Conservation (phyloP, 2,797 vertebrate genomes). For the Pampus argenteus region DNA sequence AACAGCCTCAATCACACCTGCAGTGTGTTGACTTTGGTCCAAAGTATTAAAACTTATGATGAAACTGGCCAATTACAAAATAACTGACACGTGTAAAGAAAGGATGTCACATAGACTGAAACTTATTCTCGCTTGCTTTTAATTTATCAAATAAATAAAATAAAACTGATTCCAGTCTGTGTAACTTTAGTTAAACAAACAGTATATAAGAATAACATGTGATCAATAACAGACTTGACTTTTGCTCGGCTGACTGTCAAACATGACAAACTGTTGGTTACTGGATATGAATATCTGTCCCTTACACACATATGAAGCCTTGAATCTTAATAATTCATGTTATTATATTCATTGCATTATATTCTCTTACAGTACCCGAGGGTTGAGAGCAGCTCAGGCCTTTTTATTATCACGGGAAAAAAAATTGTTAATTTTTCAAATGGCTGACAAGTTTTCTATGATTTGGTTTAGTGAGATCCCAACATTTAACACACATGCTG, state of each 20-base stretch:
- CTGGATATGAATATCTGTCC: slow-evolving; percentile 32
- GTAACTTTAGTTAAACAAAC: background rate
- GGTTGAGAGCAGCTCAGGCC: background rate
- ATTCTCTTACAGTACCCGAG: background rate
- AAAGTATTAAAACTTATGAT: too few relatives aligned
- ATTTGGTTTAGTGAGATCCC: background rate
- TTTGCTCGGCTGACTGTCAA: background rate
- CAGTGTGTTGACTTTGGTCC: background rate
- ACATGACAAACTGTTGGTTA: slow-evolving; percentile 20
- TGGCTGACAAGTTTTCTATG: background rate
- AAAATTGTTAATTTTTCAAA: background rate
- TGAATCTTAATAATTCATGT: background rate
- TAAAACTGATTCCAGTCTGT: background rate
- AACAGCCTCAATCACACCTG: background rate
- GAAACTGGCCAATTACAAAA: too few relatives aligned
- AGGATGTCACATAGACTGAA: background rate
- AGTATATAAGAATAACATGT: too few relatives aligned
- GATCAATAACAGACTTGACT: background rate
- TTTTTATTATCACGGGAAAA: too few relatives aligned
- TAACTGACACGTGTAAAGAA: background rate
- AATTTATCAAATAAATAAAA: background rate
- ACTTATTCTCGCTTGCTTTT: too few relatives aligned
- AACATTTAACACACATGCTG: slow-evolving; percentile 27
- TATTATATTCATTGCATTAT: background rate
- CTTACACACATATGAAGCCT: background rate